Conservation (phyloP, 2,888 invertebrate genomes). For the Lampropteryx suffumata region DNA sequence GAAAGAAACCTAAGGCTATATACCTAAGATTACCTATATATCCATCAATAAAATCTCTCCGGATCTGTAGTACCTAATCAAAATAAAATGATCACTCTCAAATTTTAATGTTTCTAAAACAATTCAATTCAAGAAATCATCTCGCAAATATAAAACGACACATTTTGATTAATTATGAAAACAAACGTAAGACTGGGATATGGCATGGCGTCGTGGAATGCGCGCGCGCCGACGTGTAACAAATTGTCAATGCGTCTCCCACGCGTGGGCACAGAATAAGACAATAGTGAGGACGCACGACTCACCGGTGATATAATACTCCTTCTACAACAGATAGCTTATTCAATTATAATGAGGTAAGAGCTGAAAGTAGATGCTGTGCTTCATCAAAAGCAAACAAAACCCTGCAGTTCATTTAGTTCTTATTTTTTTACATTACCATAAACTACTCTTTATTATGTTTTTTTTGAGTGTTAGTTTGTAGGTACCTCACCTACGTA, state of each 20-base stretch:
- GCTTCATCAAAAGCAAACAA: too few species aligned
- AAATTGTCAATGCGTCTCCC: conserved; percentile 12
- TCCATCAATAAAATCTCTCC: too few species aligned
- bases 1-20: too few species aligned
- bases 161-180: conserved; percentile 11
- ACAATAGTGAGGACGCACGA: conserved; percentile 1
- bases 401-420: too few species aligned
- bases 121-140: conserved; percentile 1
- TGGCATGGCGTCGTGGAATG: conserved; percentile 11
- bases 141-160: conserved; percentile 13
- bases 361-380: neutral
- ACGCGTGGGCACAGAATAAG: conserved; percentile 7
- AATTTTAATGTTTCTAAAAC: conserved; percentile 1
- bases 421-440: too few species aligned
- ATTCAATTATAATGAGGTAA: neutral
- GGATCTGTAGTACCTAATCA: too few species aligned
- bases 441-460: too few species aligned
- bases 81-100: neutral
- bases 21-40: too few species aligned
- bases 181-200: conserved; percentile 9
- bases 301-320: too few species aligned
- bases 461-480: too few species aligned
- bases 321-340: conserved; percentile 1
- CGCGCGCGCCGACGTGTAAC: conserved; percentile 10
- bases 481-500: too few species aligned